These are phyloP conservation scores for Drosophila nannoptera DNA, from an alignment of 1,140 invertebrate genomes.

Conservation along the genomic window DNA sequence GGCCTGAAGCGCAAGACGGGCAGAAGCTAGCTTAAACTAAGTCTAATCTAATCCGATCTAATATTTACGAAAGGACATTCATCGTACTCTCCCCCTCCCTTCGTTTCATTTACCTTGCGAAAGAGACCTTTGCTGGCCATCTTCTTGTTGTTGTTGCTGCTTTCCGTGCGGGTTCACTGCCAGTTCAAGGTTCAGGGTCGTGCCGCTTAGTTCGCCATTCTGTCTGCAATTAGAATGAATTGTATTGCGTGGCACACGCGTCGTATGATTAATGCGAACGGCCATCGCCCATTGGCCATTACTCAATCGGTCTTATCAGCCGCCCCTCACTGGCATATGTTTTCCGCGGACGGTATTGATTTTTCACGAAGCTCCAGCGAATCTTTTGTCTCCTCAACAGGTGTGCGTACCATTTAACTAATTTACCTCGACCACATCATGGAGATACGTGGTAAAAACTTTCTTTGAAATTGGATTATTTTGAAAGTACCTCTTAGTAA, in stretches of 20 bases:
- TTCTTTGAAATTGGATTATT: too few species aligned
- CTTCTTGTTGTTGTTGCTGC: slow-evolving; percentile 15
- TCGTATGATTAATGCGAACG: slow-evolving; percentile 63
- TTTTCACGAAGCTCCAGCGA: slow-evolving; percentile 40
- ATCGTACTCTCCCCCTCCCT: background rate
- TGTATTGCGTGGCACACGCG: slow-evolving; percentile 57
- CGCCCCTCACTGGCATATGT: slow-evolving; percentile 49
- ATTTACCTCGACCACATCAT: background rate
- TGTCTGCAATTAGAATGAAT: slow-evolving; percentile 50
- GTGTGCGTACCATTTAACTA: background rate
- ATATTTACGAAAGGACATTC: background rate
- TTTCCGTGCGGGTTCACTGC: slow-evolving; percentile 53
- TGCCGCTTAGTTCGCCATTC: slow-evolving; percentile 5
- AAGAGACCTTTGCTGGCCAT: slow-evolving; percentile 65
- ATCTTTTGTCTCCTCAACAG: slow-evolving; percentile 2
- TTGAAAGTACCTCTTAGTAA: too few species aligned
- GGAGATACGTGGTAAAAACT: too few species aligned
- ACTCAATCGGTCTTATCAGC: slow-evolving; percentile 44
- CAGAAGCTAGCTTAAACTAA: too few species aligned
- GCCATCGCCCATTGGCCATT: slow-evolving; percentile 14
- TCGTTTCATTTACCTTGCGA: slow-evolving; percentile 56
- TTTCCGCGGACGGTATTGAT: slow-evolving; percentile 52
- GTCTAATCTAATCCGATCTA: too few species aligned
- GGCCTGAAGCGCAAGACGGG: too few species aligned
- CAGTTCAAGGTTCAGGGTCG: slow-evolving; percentile 67